phyloP scores from a whole-genome alignment of 1,140 invertebrate species.

The Ooceraea biroi region DNA sequence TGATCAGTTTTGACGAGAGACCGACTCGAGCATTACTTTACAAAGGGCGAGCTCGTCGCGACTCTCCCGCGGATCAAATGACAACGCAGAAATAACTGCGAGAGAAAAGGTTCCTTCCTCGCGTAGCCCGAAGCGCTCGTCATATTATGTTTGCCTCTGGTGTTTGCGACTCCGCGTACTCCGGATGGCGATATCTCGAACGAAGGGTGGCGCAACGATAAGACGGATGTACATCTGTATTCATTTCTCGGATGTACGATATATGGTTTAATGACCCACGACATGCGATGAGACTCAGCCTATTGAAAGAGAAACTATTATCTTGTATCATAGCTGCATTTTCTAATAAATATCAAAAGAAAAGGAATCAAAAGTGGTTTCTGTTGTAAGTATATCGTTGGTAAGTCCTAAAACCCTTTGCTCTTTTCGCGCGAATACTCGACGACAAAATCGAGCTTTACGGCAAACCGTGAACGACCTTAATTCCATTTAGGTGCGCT shows the following conservation, averaged over 20 bases:
- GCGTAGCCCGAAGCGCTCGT: slow-evolving; percentile 81
- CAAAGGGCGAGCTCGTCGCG: slow-evolving; percentile 26
- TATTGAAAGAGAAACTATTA: background rate
- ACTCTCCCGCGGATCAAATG: slow-evolving; percentile 54
- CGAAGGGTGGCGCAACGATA: slow-evolving; percentile 68
- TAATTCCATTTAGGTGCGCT: slow-evolving; percentile 64
- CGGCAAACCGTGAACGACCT: slow-evolving; percentile 58
- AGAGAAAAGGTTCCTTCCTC: slow-evolving; percentile 72
- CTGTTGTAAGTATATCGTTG: background rate
- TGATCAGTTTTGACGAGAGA: slow-evolving; percentile 32
- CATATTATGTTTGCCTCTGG: slow-evolving; percentile 86
- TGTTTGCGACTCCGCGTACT: slow-evolving; percentile 81
- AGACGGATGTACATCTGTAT: slow-evolving; percentile 63
- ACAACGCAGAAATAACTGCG: slow-evolving; percentile 70
- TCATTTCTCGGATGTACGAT: slow-evolving; percentile 42
- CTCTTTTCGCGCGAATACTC: slow-evolving; percentile 14
- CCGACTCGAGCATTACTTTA: slow-evolving; percentile 46
- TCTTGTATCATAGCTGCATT: background rate
- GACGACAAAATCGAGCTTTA: slow-evolving; percentile 42
- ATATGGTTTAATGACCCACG: slow-evolving; percentile 26
- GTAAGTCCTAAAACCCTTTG: background rate
- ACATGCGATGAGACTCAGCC: background rate
- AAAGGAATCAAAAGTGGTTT: background rate
- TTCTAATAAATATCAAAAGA: background rate
- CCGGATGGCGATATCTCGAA: slow-evolving; percentile 72